Percentiles rank a stretch among this genome's conserved stretches.
These are phyloP conservation scores for Hypselothyrea guttata DNA, from an alignment of 2,888 invertebrate species.

Conservation along the genomic window DNA sequence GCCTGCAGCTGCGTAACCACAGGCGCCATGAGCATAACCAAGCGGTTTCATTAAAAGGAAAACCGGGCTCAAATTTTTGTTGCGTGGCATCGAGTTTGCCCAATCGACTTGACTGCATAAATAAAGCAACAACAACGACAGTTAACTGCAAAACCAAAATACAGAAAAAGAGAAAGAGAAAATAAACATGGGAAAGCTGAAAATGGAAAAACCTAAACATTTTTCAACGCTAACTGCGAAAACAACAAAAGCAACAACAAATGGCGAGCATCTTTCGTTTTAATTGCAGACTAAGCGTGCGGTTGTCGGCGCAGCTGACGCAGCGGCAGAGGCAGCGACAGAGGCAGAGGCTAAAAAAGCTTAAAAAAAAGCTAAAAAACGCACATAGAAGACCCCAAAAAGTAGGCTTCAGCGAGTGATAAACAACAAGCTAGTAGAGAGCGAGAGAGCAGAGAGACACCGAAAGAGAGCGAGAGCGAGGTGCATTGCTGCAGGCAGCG, in stretches of 20 bases:
- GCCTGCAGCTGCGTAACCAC: slow-evolving; percentile 51
- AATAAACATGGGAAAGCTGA: slow-evolving; percentile 7
- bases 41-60: slow-evolving; percentile 72
- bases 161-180: slow-evolving; percentile 13
- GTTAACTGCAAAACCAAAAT: slow-evolving; percentile 46
- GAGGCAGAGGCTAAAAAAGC: not conserved
- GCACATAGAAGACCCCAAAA: slow-evolving; percentile 64
- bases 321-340: slow-evolving; percentile 10
- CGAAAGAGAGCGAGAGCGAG: not conserved
- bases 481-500: slow-evolving; percentile 34
- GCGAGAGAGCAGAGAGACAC: not conserved
- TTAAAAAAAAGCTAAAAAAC: slow-evolving; percentile 35
- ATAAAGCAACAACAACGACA: slow-evolving; percentile 49
- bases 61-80: slow-evolving; percentile 57
- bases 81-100: slow-evolving; percentile 27
- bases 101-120: slow-evolving; percentile 56
- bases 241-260: slow-evolving; percentile 45
- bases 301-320: slow-evolving; percentile 62
- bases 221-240: slow-evolving; percentile 55
- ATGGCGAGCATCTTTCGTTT: slow-evolving; percentile 75
- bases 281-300: slow-evolving; percentile 78
- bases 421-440: slow-evolving; percentile 55
- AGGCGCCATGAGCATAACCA: slow-evolving; percentile 51
- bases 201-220: slow-evolving; percentile 40
- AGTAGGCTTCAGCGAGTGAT: slow-evolving; percentile 73